Percentiles rank a stretch among this genome's conserved stretches.
Evolutionary conservation across 2,113 vertebrate genomes (phyloP).

Genomic region (Prolemur simus): DNA sequence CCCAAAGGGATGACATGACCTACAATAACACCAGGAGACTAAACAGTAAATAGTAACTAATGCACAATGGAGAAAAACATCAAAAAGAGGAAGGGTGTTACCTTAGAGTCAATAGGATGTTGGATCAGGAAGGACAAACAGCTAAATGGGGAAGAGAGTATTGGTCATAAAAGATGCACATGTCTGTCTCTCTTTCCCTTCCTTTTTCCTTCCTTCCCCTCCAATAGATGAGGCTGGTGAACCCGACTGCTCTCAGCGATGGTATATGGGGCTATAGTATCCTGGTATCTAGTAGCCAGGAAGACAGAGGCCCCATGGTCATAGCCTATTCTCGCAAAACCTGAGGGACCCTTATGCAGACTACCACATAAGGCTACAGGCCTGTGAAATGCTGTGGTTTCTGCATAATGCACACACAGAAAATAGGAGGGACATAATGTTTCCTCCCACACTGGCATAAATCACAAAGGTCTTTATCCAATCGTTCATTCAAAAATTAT

Average conservation of each 20-base stretch:
- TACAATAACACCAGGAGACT: neutral
- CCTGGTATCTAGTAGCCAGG: neutral
- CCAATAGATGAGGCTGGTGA: neutral
- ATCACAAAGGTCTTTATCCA: constrained; percentile 12
- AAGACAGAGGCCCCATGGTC: neutral
- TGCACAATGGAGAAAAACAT: neutral
- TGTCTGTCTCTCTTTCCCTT: neutral
- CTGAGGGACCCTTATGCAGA: neutral
- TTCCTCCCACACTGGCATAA: neutral
- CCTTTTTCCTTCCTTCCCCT: neutral
- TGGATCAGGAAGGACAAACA: neutral
- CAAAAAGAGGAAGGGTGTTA: neutral
- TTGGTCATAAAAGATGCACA: neutral
- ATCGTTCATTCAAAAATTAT: neutral
- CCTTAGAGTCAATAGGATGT: neutral
- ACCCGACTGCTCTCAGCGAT: neutral
- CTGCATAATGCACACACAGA: neutral
- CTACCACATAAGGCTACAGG: neutral
- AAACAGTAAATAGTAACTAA: neutral
- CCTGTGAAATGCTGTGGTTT: neutral
- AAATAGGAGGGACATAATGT: neutral
- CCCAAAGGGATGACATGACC: neutral
- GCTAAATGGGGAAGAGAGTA: neutral
- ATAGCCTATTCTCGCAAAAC: neutral
- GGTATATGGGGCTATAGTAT: neutral